phyloP scores from a whole-genome alignment of 2,113 vertebrate species.

The Chroicocephalus ridibundus region DNA sequence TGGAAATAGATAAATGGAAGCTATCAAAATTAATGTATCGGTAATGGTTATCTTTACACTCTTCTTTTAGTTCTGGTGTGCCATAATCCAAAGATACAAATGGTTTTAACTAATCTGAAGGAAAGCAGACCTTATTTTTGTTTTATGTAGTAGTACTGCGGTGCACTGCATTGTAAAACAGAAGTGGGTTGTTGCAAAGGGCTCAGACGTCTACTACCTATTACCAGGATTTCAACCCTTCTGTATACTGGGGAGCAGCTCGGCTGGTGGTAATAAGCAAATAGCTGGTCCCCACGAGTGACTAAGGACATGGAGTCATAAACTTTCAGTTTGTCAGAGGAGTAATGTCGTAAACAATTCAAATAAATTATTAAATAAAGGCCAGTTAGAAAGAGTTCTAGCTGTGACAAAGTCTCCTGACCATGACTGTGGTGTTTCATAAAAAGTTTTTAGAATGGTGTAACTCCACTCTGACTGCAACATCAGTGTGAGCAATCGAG shows the following conservation, averaged over 20 bases:
- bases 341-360: background rate
- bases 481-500: background rate
- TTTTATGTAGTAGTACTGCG: background rate
- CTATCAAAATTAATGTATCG: background rate
- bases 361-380: background rate
- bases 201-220: background rate
- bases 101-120: background rate
- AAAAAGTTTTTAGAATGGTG: background rate
- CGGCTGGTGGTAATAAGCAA: background rate
- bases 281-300: background rate
- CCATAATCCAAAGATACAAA: background rate
- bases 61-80: background rate
- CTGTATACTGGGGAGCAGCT: background rate
- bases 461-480: background rate
- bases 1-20: background rate
- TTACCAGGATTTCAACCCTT: background rate
- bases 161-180: background rate
- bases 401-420: background rate
- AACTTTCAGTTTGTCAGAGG: background rate
- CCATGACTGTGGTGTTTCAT: background rate
- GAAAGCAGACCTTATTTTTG: background rate
- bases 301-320: background rate
- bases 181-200: background rate
- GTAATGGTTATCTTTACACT: background rate
- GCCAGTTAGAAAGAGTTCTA: background rate